Evolutionary conservation across 1,140 invertebrate species (phyloP), one percentile per base, ranked within the genome.

Genomic region (Colletes latitarsis): DNA sequence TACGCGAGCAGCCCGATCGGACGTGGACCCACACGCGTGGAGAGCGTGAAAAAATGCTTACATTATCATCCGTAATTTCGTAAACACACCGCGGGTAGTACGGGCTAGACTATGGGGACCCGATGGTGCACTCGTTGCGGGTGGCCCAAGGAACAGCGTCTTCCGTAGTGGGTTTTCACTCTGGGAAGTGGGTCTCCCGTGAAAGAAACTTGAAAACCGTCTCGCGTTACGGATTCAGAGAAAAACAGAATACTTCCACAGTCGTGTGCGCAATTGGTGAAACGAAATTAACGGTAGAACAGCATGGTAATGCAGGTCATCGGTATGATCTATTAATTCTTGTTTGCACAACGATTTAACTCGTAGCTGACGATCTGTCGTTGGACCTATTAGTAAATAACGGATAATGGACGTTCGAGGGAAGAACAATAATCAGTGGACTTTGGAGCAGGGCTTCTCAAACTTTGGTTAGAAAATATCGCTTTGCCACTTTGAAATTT

Each of bases 11-110:
- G 84, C 84, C 66, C 69, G 55, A 85, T 88, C 81, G 60, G 71
- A 81, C 82, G 87, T 82, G 62, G 81, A 89, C 83, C 86, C 82
- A 88, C 85, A 85, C 88, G 87, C 82, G 82, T 89, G 79, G 87
- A 89, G 88, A 90, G 91, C 88, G 90, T 91, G 90, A 93, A 91
- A 92, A 92, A 92, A 92, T 92, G 92, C 92, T 93, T 93, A 93
- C 92, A 93, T 93, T 93, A 93, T 93, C 92, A 93, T 93, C 84
- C 86, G 92, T 93, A 93, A 93, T 93, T 93, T 92, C 88, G 91
- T 93, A 93, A 93, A 93, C 92, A 86, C 39, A 62, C 69, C 74
- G 52, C 75, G 68, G 76, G 74, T 71, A 69, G 64, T 49, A 69
- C 77, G 15, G 77, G 21, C 67, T 71, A 60, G 76, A 58, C 39